Conservation (phyloP, 2,888 invertebrate genomes). For the Micoletzkya japonica region DNA sequence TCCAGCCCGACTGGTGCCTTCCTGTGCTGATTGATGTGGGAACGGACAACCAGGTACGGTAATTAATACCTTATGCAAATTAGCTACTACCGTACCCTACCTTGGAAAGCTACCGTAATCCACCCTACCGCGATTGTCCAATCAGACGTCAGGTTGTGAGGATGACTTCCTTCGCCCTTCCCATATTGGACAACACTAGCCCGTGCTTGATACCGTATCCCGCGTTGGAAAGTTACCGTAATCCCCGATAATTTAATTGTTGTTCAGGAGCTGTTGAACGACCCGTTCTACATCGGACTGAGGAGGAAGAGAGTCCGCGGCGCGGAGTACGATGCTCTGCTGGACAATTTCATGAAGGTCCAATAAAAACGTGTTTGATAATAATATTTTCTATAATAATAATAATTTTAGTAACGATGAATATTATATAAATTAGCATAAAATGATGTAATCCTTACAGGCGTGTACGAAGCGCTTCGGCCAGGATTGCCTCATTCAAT, state of each 20-base stretch:
- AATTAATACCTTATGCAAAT: constrained; percentile 2
- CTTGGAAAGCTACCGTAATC: no score
- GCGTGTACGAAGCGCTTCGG: constrained; percentile 65
- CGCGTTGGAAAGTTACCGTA: background rate
- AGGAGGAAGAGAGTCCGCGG: constrained; percentile 83
- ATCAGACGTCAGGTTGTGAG: no score
- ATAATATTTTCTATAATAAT: background rate
- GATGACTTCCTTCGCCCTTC: no score
- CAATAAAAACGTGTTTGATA: constrained; percentile 73
- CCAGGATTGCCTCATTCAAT: constrained; percentile 73
- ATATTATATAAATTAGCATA: background rate
- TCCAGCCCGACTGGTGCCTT: constrained; percentile 90
- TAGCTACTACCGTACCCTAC: no score
- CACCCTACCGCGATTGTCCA: no score
- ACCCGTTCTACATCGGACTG: constrained; percentile 92
- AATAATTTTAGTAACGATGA: background rate
- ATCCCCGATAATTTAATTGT: background rate
- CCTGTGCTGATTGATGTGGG: constrained; percentile 85
- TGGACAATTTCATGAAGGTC: constrained; percentile 93
- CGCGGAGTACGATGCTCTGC: constrained; percentile 82
- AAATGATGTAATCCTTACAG: constrained; percentile 8
- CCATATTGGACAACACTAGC: no score
- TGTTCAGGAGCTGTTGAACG: constrained; percentile 75
- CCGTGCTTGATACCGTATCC: no score
- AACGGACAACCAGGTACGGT: constrained; percentile 56